Conservation (phyloP, 2,797 vertebrate genomes). For the Phalloptychus januarius region DNA sequence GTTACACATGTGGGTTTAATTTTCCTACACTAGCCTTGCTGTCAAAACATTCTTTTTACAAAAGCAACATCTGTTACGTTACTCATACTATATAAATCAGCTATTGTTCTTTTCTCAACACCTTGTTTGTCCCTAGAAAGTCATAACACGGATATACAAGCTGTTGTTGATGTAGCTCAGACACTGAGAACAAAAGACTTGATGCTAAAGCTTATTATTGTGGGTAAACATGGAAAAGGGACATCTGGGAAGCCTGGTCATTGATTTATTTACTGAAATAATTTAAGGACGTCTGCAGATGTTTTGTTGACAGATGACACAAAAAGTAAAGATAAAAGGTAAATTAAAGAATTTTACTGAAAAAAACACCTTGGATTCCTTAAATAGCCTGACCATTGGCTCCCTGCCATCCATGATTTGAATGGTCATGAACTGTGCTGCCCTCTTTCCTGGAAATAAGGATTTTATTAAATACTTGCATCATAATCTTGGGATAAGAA, state of each 20-base stretch:
- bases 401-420: neutral
- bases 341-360: neutral
- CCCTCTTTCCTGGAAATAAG: neutral
- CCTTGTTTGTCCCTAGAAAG: neutral
- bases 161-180: constrained; percentile 1
- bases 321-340: neutral
- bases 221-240: neutral
- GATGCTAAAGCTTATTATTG: neutral
- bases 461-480: neutral
- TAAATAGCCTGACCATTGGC: neutral
- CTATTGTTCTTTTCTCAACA: no score
- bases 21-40: neutral
- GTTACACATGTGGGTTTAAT: neutral
- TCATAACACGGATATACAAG: neutral
- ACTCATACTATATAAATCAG: neutral
- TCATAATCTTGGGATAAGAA: neutral
- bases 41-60: neutral
- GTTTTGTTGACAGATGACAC: neutral
- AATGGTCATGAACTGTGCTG: neutral
- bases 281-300: neutral
- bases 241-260: neutral
- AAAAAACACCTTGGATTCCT: neutral
- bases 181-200: neutral
- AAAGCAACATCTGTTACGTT: neutral
- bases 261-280: constrained; percentile 1